Evolutionary conservation across 2,888 invertebrate genomes (phyloP), one percentile per base, ranked within the genome.

Genomic region (Drosophila siamana): DNA sequence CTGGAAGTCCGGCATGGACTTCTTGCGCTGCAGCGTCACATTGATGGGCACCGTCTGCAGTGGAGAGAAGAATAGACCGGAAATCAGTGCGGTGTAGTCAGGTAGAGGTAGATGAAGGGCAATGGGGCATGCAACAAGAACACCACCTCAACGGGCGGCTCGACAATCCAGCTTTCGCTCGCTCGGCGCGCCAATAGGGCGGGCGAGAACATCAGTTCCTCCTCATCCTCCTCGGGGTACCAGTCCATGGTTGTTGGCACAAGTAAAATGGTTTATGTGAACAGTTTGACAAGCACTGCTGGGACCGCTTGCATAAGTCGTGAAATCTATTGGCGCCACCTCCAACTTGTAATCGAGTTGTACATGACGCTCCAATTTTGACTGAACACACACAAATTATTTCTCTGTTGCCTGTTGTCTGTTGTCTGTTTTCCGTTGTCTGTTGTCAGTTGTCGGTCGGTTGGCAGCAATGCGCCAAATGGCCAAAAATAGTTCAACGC

Each of bases 1-100:
- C 89, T 97, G 96, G 90, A 98, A 96, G 93, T 99, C 99, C 56
- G 99, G 99, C 93, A 99, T 95, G 82, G 98, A 99, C 93, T 99
- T 99, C 93, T 98, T 98, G 86, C 97, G 95, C 93, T 97, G 97
- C 87, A 98, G 94, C 86, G 96, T 94, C 91, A 95, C 95, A 91
- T 95, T 95, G 80, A 95, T 95, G 91, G 96, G 96, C 92, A 96
- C 93, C 93, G 95, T 96, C 96, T 97, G 93, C 69, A 93, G 76
- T 68, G 40, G 40, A 74, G 50, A 65, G 52, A 33, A 33, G 3
- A 15, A n/a, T n/a, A n/a, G 11, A 28, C 7, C 4, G 1, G 16
- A 15, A 11, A 22, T 15, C 56, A 64, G 50, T n/a, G n/a, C n/a
- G n/a, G n/a, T n/a, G n/a, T n/a, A n/a, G n/a, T n/a, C n/a, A n/a